Evolutionary conservation across 2,797 vertebrate species (phyloP), one percentile per base, ranked within the genome.

Genomic region (Anisognathus igniventris): DNA sequence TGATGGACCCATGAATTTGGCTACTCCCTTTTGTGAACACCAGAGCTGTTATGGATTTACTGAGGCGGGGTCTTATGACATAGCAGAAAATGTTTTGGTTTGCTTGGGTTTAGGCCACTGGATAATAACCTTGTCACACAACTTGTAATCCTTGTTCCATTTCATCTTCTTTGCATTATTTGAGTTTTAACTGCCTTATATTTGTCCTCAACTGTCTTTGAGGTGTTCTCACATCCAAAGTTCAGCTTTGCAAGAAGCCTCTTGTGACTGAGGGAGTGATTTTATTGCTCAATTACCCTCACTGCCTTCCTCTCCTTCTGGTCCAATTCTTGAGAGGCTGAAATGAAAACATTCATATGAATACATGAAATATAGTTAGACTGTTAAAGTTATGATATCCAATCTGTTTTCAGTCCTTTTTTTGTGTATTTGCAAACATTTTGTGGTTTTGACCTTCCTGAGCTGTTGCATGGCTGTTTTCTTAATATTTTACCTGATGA

Each of bases 261-360:
- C 31, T 61, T 7, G 3, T 56, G 67, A 57, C 9, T n/a, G 11
- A 73, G 19, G 24, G 9, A 37, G 24, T 0, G 0, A 27, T 44
- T 56, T 68, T 51, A 15, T 56, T 60, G 48, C 37, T 75, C 1
- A 1, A 1, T 62, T 56, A 14, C 28, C 20, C 28, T 58, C 78
- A 30, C 21, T 47, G 42, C 39, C 61, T 74, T 86, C 44, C 27
- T 17, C 33, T 70, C 40, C 18, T 85, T 22, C 33, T 5, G 0
- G 9, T 85, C 27, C 40, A 76, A 1, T 76, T 70, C 45, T 45
- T 60, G 51, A 79, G 67, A 67, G 42, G 20, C 31, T 91, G 78
- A 84, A 88, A 58, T 45, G 15, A 80, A 92, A 92, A 74, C 42
- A 47, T 31, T 53, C 10, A 21, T 35, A 18, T 40, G 33, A 53